Base-by-base conservation (phyloP, 1,140 invertebrate genomes). In the Armadillidium nasatum region DNA sequence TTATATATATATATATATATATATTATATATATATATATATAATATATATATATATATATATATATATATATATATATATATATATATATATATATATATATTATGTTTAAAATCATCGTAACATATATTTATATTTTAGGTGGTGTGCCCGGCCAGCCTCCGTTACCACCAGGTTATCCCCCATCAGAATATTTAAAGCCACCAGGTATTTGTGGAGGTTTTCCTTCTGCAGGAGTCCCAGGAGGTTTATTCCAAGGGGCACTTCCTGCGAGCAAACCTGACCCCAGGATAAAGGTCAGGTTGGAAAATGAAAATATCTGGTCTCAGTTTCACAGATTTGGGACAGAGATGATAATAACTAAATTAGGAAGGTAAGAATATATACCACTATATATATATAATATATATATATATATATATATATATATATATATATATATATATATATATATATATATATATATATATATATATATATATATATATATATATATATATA, bases 281-380 rank as follows among this genome's bases (percentile, higher is more conserved):
- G 79, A 81, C 75, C 79, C 81, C 22, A 80, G 78, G 54, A 82
- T 83, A 70, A 79, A 79, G 73, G 84, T 87, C 4, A 83, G 85
- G 44, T 80, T 87, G 73, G 86, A 86, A 72, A 87, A 88, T 77
- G 82, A 84, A 76, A 83, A 85, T 10, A 78, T 86, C 54, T 86
- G 85, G 85, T 80, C 83, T 43, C 79, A 82, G 77, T 86, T 86
- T 75, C 81, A 83, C 76, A 80, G 84, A 46, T 81, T 81, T 44
- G 76, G 77, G 72, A 81, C 79, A 1, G 79, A 81, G 71, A 81
- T 81, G 79, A 85, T 86, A 73, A 86, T 86, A 80, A 86, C 86
- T 0, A 86, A 86, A 77, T 81, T 83, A 19, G 85, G 85, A 79
- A 82, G 85, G 86, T 87, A 76, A 80, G 82, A 78, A 21, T n/a